Evolutionary conservation across 2,113 vertebrate species (phyloP).

Genomic region (Sigmodon hispidus): DNA sequence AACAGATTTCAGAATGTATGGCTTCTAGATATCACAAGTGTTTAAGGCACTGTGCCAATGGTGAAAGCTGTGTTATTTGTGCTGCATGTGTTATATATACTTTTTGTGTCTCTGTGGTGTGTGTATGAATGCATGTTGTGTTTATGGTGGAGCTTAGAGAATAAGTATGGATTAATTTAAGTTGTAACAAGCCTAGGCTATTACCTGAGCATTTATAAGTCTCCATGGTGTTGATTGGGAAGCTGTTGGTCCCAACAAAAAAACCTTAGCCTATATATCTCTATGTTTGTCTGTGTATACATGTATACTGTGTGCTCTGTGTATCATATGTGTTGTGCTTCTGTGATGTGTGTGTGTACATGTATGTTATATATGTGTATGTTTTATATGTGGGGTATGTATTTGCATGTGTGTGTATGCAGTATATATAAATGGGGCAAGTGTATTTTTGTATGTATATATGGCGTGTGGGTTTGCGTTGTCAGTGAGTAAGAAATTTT

Average conservation of each 20-base stretch:
- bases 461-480: slow-evolving; percentile 44
- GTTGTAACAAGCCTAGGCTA: not conserved
- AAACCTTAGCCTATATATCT: not conserved
- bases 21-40: slow-evolving; percentile 74
- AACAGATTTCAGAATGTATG: slow-evolving; percentile 87
- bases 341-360: not conserved
- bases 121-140: not conserved
- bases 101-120: not conserved
- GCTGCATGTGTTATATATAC: not conserved
- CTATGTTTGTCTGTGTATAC: not conserved
- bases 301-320: not conserved
- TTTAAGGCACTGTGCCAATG: slow-evolving; percentile 80
- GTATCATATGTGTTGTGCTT: not conserved
- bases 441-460: not conserved
- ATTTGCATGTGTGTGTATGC: not conserved
- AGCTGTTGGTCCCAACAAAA: not conserved
- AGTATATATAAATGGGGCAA: not conserved
- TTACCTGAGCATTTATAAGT: not conserved
- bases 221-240: not conserved
- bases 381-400: not conserved
- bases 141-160: not conserved
- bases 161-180: not conserved
- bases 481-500: slow-evolving; percentile 80
- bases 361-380: not conserved
- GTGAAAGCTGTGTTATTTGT: not conserved